Base-by-base conservation (phyloP, 2,797 vertebrate genomes). In the Falco cherrug region DNA sequence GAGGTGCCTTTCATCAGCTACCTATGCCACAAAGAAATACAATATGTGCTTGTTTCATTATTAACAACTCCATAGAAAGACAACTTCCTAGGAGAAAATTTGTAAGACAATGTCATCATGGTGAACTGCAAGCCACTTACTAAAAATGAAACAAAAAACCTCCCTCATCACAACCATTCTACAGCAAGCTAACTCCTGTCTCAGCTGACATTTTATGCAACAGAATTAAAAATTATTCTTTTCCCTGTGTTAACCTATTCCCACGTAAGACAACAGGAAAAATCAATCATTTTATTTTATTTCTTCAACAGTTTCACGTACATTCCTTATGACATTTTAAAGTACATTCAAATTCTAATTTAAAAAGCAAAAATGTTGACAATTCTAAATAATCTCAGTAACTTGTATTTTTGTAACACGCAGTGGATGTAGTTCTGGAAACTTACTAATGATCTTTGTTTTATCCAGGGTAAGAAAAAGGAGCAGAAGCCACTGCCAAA, bases 391-490 rank as follows among this genome's bases (percentile, higher is more conserved):
- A 33, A 88, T 56, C 54, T 65, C 19, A 47, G 13, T 73, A 78
- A 89, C 9, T 21, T 85, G 8, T 17, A 65, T 16, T 79, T 92
- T 60, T 60, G 11, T 51, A 85, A 53, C 41, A 89, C 73, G 54
- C 11, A 73, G 51, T 10, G 13, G 57, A 67, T 24, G 25, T 16
- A 59, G 35, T 50, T 90, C 74, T 70, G 37, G 87, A 93, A 95
- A 77, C 13, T 70, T 80, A 35, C 24, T 76, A 53, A 67, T 11
- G 10, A 13, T 47, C 43, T 69, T 65, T 87, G 5, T 90, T 91
- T 96, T 51, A 61, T 76, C 45, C 64, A 99, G 98, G 98, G 98
- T 54, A 96, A 97, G 63, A 98, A 83, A 63, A 98, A 97, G 95
- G 94, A 97, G 56, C 96, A 98, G 12, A 92, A 97, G 39, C 89